Evolutionary conservation across 2,797 vertebrate species (phyloP).

Genomic region (Zalophus californianus): DNA sequence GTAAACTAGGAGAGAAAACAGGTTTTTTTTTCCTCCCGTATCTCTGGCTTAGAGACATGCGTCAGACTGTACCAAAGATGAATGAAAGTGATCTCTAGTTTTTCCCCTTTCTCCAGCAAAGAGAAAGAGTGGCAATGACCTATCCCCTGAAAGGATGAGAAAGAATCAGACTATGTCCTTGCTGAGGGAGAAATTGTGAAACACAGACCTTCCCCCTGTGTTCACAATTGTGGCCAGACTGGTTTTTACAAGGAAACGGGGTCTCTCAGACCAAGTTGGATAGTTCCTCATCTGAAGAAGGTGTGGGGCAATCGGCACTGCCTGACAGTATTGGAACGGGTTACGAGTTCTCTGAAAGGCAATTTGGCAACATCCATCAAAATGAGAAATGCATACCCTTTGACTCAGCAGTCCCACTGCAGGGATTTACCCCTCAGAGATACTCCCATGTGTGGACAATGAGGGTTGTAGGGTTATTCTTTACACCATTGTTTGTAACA

Average conservation of each 20-base stretch:
- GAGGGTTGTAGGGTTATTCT: neutral
- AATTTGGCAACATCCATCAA: neutral
- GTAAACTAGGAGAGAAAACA: slow-evolving; percentile 3
- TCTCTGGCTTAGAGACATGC: neutral
- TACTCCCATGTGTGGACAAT: neutral
- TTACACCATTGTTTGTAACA: neutral
- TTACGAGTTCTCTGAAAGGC: neutral
- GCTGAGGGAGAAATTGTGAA: neutral
- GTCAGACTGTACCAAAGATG: neutral
- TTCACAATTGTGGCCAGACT: neutral
- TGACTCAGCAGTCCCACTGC: neutral
- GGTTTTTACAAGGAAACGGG: neutral
- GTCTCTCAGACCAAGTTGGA: neutral
- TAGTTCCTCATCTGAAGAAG: neutral
- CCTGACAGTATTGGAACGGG: neutral
- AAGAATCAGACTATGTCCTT: neutral
- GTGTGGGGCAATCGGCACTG: neutral
- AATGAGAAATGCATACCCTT: neutral
- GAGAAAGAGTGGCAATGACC: neutral
- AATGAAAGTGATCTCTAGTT: neutral
- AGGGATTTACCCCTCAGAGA: neutral
- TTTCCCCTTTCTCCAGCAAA: neutral
- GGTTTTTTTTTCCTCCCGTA: neutral
- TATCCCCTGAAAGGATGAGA: no score
- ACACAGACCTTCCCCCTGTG: neutral